A percentile compares a stretch with the other conserved stretches of the same genome.
Conservation (phyloP, 2,888 invertebrate genomes). For the Pyralis farinalis region DNA sequence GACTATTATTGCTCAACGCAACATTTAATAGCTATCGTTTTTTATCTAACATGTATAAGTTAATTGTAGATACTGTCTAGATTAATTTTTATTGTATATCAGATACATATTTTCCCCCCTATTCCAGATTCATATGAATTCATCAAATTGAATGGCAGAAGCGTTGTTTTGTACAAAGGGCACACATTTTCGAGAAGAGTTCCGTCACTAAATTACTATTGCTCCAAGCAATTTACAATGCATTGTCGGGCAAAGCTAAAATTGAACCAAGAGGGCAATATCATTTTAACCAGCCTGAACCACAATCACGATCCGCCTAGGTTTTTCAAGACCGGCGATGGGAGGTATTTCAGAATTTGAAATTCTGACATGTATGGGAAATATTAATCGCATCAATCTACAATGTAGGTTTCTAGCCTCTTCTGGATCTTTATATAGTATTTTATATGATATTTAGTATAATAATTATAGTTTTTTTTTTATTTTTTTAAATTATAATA, state of each 20-base stretch:
- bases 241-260: constrained; percentile 10
- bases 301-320: constrained; percentile 12
- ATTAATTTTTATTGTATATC: too few relatives aligned
- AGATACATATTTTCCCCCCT: too few relatives aligned
- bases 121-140: not conserved
- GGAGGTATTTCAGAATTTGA: constrained; percentile 4
- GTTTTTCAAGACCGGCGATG: constrained; percentile 5
- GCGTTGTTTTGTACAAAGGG: not conserved
- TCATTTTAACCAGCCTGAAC: not conserved
- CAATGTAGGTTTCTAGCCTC: too few relatives aligned
- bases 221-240: constrained; percentile 11
- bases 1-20: too few relatives aligned
- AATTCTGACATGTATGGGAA: not conserved
- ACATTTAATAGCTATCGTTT: too few relatives aligned
- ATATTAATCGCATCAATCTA: too few relatives aligned
- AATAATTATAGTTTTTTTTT: too few relatives aligned
- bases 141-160: not conserved
- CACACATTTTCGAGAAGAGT: not conserved
- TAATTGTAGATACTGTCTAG: too few relatives aligned
- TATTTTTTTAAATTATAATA: too few relatives aligned
- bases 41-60: too few relatives aligned
- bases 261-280: constrained; percentile 4
- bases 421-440: too few relatives aligned
- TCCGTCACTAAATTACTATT: constrained; percentile 10
- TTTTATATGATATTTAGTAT: too few relatives aligned